Evolutionary conservation across 2,797 vertebrate genomes (phyloP).

Genomic region (Vipera latastei): DNA sequence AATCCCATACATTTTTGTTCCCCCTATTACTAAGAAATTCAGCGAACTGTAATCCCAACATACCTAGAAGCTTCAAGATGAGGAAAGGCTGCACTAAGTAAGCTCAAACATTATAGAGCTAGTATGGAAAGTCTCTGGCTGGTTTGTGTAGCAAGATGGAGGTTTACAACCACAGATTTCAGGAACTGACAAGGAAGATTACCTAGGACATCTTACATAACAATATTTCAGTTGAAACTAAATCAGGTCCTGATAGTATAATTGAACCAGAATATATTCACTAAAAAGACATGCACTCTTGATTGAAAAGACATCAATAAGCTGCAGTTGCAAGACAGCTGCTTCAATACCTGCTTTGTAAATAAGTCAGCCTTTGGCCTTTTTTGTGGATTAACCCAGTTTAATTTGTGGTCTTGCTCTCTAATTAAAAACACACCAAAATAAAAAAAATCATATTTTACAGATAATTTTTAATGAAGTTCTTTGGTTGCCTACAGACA

Average conservation of each 20-base stretch:
- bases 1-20: background rate
- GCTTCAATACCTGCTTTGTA: background rate
- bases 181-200: conserved; percentile 1
- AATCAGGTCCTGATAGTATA: background rate
- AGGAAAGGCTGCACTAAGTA: background rate
- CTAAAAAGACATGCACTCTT: background rate
- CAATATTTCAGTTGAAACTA: conserved; percentile 2
- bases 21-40: background rate
- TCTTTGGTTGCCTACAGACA: background rate
- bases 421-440: background rate
- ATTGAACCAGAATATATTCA: background rate
- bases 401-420: background rate
- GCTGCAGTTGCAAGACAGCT: background rate
- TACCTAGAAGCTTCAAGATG: background rate
- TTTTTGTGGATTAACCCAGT: background rate
- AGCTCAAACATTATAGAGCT: background rate
- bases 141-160: background rate
- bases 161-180: conserved; percentile 2
- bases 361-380: background rate
- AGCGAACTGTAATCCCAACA: background rate
- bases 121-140: background rate
- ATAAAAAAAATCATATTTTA: background rate
- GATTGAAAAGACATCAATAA: conserved; percentile 1
- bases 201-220: conserved; percentile 1
- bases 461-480: background rate